Evolutionary conservation across 2,797 vertebrate genomes (phyloP), one percentile per base, ranked within the genome.

Genomic region (Urophycis tenuis): DNA sequence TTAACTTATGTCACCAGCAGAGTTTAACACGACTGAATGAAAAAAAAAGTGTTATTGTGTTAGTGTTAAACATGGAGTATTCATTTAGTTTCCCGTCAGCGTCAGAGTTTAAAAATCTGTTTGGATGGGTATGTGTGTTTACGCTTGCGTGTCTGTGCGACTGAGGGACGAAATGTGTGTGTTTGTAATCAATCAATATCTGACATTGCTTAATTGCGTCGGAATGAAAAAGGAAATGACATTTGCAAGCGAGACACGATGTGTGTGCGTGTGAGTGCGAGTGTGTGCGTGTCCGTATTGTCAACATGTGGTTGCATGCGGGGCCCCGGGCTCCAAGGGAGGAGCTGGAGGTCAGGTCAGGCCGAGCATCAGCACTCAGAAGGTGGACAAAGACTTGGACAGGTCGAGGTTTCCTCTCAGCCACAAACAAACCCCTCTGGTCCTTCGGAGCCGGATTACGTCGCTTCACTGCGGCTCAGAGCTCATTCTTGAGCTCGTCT

Each of bases 391-490:
- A 22, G 74, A 33, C 3, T 71, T 78, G 76, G 82, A 78, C 81
- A 79, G 79, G 80, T 82, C 82, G 84, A 17, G 81, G 84, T 81
- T 25, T 88, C 87, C 85, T 85, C 87, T 89, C 86, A 82, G 78
- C 76, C 81, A 30, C 41, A 17, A 19, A 45, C 41, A 45, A 45
- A 45, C 41, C n/a, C n/a, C 3, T 53, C 41, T 45, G 15, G 41
- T 45, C 41, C 41, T 45, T 15, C 41, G 19, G 15, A 19, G 17
- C 15, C 19, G 41, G 36, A 45, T n/a, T 17, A 19, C 41, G 19
- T 17, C 0, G 41, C 41, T 45, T 45, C 41, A 45, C 19, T 45
- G 14, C n/a, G n/a, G n/a, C n/a, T n/a, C n/a, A n/a, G n/a, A n/a
- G n/a, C n/a, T n/a, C n/a, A n/a, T n/a, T n/a, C n/a, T n/a, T n/a